Percentiles rank a stretch among this genome's conserved stretches.
These are phyloP conservation scores for Plectrocnemia conspersa DNA, from an alignment of 1,140 invertebrate genomes.

Conservation along the genomic window DNA sequence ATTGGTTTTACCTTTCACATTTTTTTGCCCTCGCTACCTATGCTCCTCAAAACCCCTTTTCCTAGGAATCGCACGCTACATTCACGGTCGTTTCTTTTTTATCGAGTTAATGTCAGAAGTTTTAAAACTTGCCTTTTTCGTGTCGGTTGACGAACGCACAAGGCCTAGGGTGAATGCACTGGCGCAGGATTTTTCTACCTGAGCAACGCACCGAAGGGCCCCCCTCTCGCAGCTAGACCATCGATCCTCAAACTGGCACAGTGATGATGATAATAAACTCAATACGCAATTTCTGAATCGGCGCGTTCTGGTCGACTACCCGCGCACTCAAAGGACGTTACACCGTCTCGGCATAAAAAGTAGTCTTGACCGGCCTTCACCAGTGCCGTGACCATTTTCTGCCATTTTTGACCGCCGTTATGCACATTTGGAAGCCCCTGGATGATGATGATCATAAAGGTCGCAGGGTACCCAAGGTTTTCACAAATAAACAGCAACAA, in stretches of 20 bases:
- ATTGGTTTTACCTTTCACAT: too few species aligned
- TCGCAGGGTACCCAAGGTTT: constrained; percentile 12
- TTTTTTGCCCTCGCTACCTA: too few species aligned
- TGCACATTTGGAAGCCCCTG: constrained; percentile 12
- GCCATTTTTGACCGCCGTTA: neutral
- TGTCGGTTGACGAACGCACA: constrained; percentile 13
- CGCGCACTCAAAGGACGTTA: constrained; percentile 7
- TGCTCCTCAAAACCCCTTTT: too few species aligned
- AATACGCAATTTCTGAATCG: too few species aligned
- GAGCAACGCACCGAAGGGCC: constrained; percentile 17
- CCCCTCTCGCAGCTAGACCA: neutral
- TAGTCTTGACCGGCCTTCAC: constrained; percentile 19
- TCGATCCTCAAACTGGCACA: constrained; percentile 1
- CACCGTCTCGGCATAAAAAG: too few species aligned
- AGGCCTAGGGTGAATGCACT: constrained; percentile 20
- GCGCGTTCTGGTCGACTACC: constrained; percentile 10
- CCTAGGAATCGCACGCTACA: too few species aligned
- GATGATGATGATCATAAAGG: neutral
- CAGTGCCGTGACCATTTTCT: constrained; percentile 4
- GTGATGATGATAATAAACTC: too few species aligned
- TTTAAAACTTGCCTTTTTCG: too few species aligned
- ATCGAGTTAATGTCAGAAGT: too few species aligned
- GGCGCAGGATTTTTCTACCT: constrained; percentile 25
- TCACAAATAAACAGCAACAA: neutral
- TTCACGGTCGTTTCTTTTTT: too few species aligned